Evolutionary conservation across 1,140 invertebrate species (phyloP), one percentile per base, ranked within the genome.

Genomic region (Drosophila quadrilineata): DNA sequence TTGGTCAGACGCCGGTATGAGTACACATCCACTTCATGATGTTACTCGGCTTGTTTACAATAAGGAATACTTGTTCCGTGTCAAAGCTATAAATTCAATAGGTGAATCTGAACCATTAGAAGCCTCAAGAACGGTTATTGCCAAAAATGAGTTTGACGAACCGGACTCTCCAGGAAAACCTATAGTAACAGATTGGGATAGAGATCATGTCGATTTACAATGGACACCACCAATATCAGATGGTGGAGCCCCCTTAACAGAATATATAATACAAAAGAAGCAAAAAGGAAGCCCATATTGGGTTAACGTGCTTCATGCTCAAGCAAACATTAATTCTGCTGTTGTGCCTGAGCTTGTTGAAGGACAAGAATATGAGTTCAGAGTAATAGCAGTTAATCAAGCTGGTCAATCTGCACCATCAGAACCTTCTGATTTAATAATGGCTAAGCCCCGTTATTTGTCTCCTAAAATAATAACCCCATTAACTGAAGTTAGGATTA

Each of bases 351-450:
- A 98, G 88, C 91, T 99, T 22, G 94, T 93, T 2, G 96, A 98
- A 90, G 97, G 97, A 22, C 96, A 98, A 90, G 96, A 98, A 86
- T 99, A 99, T 89, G 97, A 99, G 90, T 99, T 99, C 92, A 92
- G 98, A 70, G 93, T 99, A 0, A 96, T 97, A 76, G 98, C 98
- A 16, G 94, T 96, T 2, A 99, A 99, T 90, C 94, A 96, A 85
- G 98, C 97, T 40, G 99, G 99, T 26, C 94, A 96, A 79, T 98
- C 98, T 36, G 96, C 98, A 90, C 97, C 98, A 4, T 98, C 96
- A 48, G 97, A 98, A 86, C 95, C 98, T 29, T 98, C 96, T 24
- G 95, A 98, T 82, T 92, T 96, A 31, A 93, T 99, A 59, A 95
- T 94, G 40, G 95, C 94, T 46, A 97, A 98, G 86, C 94, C 96